phyloP scores from a whole-genome alignment of 2,113 vertebrate genomes.

The Heptranchias perlo region DNA sequence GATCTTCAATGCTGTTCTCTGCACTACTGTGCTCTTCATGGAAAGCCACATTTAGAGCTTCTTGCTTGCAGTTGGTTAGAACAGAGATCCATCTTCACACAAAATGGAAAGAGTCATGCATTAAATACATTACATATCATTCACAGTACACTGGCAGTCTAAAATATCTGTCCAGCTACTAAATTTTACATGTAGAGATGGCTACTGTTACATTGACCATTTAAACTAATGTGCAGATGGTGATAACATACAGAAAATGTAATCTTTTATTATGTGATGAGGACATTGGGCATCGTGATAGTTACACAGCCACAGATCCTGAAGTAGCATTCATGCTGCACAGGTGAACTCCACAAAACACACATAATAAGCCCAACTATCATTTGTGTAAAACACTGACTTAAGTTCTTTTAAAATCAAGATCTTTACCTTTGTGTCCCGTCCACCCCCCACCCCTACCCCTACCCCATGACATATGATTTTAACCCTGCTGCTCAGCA shows the following conservation, averaged over 20 bases:
- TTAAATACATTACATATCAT: not conserved
- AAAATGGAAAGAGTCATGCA: not conserved
- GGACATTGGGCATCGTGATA: no score
- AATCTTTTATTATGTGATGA: not conserved
- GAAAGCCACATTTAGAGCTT: constrained; percentile 58
- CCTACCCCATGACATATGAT: not conserved
- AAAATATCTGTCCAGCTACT: not conserved
- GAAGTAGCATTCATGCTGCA: not conserved
- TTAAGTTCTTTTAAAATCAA: not conserved
- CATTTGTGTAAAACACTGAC: not conserved
- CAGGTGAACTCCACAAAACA: not conserved
- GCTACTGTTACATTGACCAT: not conserved
- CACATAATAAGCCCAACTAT: not conserved
- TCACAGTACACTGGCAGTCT: not conserved
- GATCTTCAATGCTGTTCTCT: constrained; percentile 54
- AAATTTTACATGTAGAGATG: not conserved
- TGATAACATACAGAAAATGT: not conserved
- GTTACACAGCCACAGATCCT: not conserved
- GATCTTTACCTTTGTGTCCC: not conserved
- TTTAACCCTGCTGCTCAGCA: not conserved
- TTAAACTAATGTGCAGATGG: not conserved
- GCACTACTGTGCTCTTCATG: constrained; percentile 44
- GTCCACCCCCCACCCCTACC: no score
- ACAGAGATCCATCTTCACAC: constrained; percentile 59
- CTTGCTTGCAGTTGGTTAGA: constrained; percentile 63